Conservation (phyloP, 2,113 vertebrate species). For the Noturus placidus region DNA sequence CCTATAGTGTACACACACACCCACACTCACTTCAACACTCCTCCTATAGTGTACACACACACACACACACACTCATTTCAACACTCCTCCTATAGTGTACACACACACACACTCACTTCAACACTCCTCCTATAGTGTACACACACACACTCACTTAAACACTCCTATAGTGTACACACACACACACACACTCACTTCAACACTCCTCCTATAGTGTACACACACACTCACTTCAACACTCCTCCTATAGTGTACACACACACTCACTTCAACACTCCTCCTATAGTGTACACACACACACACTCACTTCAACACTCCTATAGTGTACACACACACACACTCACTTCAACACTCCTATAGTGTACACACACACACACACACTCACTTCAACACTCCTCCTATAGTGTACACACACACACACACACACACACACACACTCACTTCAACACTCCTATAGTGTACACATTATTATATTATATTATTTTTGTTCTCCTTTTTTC, state of each 20-base stretch:
- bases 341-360: no score
- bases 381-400: no score
- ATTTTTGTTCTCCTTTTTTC: not conserved
- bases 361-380: not conserved
- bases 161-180: no score
- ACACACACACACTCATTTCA: not conserved
- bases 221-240: not conserved
- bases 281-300: no score
- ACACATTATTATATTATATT: no score
- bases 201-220: no score
- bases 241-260: no score
- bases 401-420: not conserved
- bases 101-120: not conserved
- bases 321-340: slow-evolving; percentile 76
- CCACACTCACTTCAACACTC: not conserved
- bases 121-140: slow-evolving; percentile 69
- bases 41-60: not conserved
- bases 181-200: not conserved
- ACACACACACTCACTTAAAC: slow-evolving; percentile 50
- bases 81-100: no score
- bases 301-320: slow-evolving; percentile 97
- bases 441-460: no score
- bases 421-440: no score
- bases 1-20: no score
- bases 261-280: not conserved